A percentile compares a stretch with the other conserved stretches of the same genome.
These are phyloP conservation scores for Aphidoletes aphidimyza DNA, from an alignment of 2,888 invertebrate species.

Conservation along the genomic window DNA sequence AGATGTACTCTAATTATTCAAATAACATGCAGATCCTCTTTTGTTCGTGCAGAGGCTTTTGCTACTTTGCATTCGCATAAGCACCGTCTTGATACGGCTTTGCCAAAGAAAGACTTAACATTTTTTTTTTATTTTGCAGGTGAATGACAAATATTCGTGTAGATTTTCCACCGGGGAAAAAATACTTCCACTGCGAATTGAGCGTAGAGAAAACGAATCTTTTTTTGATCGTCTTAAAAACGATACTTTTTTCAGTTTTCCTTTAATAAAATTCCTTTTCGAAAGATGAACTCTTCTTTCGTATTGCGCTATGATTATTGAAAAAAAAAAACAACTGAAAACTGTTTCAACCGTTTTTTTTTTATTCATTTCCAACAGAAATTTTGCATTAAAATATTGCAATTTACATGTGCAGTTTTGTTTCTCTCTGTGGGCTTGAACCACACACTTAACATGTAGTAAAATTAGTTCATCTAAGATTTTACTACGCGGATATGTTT, in stretches of 20 bases:
- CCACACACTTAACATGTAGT: too few species aligned
- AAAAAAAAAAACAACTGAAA: neutral
- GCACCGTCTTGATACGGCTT: neutral
- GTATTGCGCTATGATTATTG: too few species aligned
- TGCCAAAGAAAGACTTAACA: neutral
- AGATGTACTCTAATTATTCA: conserved; percentile 20
- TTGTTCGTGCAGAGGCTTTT: conserved; percentile 28
- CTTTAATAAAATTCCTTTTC: too few species aligned
- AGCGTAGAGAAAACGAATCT: neutral
- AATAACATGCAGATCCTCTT: conserved; percentile 38
- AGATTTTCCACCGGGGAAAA: neutral
- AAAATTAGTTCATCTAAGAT: too few species aligned
- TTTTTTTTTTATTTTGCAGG: neutral
- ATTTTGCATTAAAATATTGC: conserved; percentile 12
- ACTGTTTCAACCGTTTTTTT: neutral
- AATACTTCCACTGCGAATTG: neutral
- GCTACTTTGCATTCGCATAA: conserved; percentile 31
- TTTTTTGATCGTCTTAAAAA: neutral
- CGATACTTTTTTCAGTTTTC: neutral
- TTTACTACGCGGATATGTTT: too few species aligned
- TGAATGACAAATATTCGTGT: neutral
- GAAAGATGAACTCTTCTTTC: too few species aligned
- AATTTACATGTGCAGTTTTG: neutral
- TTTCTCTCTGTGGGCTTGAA: too few species aligned
- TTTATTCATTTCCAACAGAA: neutral